Base-by-base conservation (phyloP, 2,113 vertebrate genomes). In the Aviceda subcristata region DNA sequence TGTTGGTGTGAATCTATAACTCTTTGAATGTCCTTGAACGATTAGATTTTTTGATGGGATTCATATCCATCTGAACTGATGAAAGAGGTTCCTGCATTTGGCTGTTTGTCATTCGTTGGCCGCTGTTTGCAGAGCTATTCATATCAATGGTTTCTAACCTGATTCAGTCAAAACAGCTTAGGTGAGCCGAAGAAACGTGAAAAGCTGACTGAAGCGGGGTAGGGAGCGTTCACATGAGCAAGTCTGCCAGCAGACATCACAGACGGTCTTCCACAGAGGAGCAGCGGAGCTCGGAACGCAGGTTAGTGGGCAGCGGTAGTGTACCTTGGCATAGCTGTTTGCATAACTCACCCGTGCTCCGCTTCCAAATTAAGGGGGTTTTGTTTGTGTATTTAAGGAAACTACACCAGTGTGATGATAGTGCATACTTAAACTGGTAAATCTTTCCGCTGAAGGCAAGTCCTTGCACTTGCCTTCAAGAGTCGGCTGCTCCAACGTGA, bases 291-390 rank as follows among this genome's bases (percentile, higher is more conserved):
- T 51, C 51, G 68, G 74, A 34, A 73, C 50, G 55, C 50, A 30
- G 68, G 55, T 38, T 55, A 45, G n/a, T 4, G 45, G 51, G 23
- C 91, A 78, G 45, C 18, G 23, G 4, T 32, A 38, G 36, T 10
- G 50, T 18, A 22, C 13, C 5, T 13, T 45, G 72, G 11, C 3
- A 0, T n/a, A 38, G 16, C 80, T 72, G 26, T 39, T 46, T 13
- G 34, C 22, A 0, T 50, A 51, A 15, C 22, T 63, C 29, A 2
- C 8, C 0, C 0, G 1, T 57, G n/a, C 38, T 73, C 32, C 24
- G 6, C 9, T 55, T 81, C 26, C 45, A 11, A 8, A 46, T 41
- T 6, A 57, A 32, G 18, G 16, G 21, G 5, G 0, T 9, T 39
- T 73, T 43, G 18, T 46, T 41, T 45, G 19, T 38, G 9, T 38